A percentile compares a stretch with the other conserved stretches of the same genome.
These are phyloP conservation scores for Zygaena filipendulae DNA, from an alignment of 2,888 invertebrate genomes.

Conservation along the genomic window DNA sequence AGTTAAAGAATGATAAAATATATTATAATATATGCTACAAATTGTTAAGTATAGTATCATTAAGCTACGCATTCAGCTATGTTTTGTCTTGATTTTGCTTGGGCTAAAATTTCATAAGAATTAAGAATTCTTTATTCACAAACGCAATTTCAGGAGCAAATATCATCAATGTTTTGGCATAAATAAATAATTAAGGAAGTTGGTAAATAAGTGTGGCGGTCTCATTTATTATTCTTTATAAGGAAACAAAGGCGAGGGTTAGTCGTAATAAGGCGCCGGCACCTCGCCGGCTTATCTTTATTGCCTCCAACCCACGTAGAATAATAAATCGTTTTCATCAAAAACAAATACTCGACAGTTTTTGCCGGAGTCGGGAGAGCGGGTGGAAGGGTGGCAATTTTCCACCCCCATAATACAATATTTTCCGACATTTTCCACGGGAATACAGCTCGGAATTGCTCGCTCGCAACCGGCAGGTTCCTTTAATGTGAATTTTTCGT, in stretches of 20 bases:
- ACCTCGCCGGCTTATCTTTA: conserved; percentile 70
- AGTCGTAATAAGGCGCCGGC: conserved; percentile 69
- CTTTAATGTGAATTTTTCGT: conserved; percentile 71
- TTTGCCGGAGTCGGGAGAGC: conserved; percentile 66
- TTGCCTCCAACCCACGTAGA: conserved; percentile 70
- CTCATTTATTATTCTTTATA: conserved; percentile 70
- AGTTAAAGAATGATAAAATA: too few species aligned
- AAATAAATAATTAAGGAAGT: conserved; percentile 67
- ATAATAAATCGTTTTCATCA: conserved; percentile 71
- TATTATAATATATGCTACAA: too few species aligned
- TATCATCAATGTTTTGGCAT: conserved; percentile 61
- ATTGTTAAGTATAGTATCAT: too few species aligned
- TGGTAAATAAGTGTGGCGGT: conserved; percentile 65
- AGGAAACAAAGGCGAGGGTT: conserved; percentile 70
- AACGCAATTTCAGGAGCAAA: conserved; percentile 36
- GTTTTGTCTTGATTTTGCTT: too few species aligned
- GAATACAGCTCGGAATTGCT: conserved; percentile 69
- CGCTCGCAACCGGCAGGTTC: conserved; percentile 65
- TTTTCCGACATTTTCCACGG: conserved; percentile 70
- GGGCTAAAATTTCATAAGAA: too few species aligned
- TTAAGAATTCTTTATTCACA: conserved; percentile 20
- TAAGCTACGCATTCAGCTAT: too few species aligned
- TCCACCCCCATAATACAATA: conserved; percentile 70
- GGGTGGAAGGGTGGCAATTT: conserved; percentile 66
- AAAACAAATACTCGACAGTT: conserved; percentile 71